Evolutionary conservation across 2,888 invertebrate species (phyloP).

Genomic region (Dryobota labecula): DNA sequence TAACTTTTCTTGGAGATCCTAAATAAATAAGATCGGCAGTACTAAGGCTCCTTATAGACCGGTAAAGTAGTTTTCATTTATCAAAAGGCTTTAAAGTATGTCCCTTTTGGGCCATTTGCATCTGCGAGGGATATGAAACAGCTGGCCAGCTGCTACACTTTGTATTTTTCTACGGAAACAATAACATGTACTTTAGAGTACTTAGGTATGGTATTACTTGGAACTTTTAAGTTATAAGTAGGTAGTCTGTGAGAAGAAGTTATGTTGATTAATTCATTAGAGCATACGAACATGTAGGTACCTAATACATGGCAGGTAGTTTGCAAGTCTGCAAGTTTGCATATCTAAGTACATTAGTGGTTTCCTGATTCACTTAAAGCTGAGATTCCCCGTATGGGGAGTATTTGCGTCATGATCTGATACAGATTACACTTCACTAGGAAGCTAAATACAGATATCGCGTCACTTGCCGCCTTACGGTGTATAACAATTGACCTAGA

Average conservation of each 20-base stretch:
- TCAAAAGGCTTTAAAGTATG: constrained; percentile 26
- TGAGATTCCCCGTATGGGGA: constrained; percentile 1
- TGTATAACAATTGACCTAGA: constrained; percentile 56
- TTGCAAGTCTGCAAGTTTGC: constrained; percentile 31
- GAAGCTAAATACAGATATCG: constrained; percentile 51
- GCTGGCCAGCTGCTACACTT: constrained; percentile 7
- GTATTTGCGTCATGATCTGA: constrained; percentile 49
- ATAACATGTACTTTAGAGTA: constrained; percentile 11
- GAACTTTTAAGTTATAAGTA: background rate
- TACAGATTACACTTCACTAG: constrained; percentile 36
- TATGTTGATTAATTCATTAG: constrained; percentile 29
- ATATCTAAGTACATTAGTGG: constrained; percentile 23
- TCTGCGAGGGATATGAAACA: constrained; percentile 4
- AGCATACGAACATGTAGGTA: constrained; percentile 1
- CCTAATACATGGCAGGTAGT: constrained; percentile 3
- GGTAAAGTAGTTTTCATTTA: constrained; percentile 36
- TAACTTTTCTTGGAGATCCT: background rate
- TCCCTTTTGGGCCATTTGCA: constrained; percentile 36
- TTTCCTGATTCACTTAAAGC: constrained; percentile 15
- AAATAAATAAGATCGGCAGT: constrained; percentile 10
- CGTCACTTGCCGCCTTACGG: constrained; percentile 43
- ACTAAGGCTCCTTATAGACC: background rate
- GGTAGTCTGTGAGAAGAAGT: background rate
- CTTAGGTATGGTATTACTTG: background rate
- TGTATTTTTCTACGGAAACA: constrained; percentile 6